A percentile compares a stretch with the other conserved stretches of the same genome.
Evolutionary conservation across 2,888 invertebrate genomes (phyloP).

Genomic region (Plemyria rubiginata): DNA sequence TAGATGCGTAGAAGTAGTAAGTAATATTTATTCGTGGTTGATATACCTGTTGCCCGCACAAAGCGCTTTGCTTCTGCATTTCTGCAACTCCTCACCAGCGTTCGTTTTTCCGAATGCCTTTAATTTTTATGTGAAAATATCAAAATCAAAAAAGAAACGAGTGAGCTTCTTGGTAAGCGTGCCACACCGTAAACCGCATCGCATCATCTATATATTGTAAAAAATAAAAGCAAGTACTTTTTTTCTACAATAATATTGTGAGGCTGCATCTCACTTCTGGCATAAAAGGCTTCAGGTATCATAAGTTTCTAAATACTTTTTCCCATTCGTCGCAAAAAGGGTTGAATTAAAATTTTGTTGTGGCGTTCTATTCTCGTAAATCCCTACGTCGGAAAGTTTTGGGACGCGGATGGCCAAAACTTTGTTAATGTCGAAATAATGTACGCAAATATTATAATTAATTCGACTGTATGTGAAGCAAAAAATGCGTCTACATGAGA

Average conservation of each 20-base stretch:
- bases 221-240: no score
- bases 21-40: no score
- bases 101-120: no score
- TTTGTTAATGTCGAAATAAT: slow-evolving; percentile 75
- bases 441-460: slow-evolving; percentile 44
- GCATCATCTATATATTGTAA: no score
- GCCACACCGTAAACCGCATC: no score
- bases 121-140: no score
- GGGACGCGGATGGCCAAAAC: slow-evolving; percentile 61
- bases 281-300: slow-evolving; percentile 15
- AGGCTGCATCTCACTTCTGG: slow-evolving; percentile 4
- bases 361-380: slow-evolving; percentile 63
- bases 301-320: slow-evolving; percentile 41
- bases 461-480: slow-evolving; percentile 22
- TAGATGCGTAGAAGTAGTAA: no score
- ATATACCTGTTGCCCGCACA: no score
- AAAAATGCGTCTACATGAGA: background rate
- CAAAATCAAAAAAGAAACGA: no score
- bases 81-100: no score
- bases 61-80: no score
- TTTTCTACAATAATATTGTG: background rate
- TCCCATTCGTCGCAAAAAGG: slow-evolving; percentile 60
- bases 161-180: no score
- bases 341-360: slow-evolving; percentile 66
- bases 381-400: slow-evolving; percentile 60